Evolutionary conservation across 2,888 invertebrate species (phyloP).

Genomic region (Ryuthela nishihirai): DNA sequence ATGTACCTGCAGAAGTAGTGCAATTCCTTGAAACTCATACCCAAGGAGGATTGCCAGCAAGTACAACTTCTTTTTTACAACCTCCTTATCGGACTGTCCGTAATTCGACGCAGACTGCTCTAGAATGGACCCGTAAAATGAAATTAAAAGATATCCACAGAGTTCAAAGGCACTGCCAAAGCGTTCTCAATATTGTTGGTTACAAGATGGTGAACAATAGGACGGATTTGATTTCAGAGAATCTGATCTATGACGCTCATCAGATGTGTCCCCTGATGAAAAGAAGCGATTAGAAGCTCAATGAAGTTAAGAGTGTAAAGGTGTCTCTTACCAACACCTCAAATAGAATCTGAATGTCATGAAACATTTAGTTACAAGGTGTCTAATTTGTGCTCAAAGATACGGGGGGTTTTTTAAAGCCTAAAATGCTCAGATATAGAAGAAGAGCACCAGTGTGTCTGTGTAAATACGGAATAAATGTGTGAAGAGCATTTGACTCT

Average conservation of each 20-base stretch:
- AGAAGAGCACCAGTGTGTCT: no score
- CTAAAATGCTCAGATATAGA: no score
- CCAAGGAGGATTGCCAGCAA: slow-evolving; percentile 18
- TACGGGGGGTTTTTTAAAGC: no score
- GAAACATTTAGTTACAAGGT: no score
- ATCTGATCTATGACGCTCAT: slow-evolving; percentile 13
- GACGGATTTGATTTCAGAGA: slow-evolving; percentile 14
- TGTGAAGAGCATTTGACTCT: no score
- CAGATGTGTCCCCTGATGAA: no score
- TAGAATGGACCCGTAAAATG: slow-evolving; percentile 32
- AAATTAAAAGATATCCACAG: slow-evolving; percentile 23
- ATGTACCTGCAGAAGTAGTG: slow-evolving; percentile 24
- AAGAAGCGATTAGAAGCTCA: no score
- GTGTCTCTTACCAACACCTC: no score
- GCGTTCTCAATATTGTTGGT: slow-evolving; percentile 18
- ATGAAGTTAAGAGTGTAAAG: no score
- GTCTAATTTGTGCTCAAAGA: no score
- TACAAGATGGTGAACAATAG: slow-evolving; percentile 27
- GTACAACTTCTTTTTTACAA: slow-evolving; percentile 27
- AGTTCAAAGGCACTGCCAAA: slow-evolving; percentile 24
- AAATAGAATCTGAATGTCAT: no score
- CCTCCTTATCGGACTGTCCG: slow-evolving; percentile 32
- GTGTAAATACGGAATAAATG: no score
- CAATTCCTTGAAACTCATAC: slow-evolving; percentile 34
- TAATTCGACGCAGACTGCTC: slow-evolving; percentile 29